Base-by-base conservation (phyloP, 2,797 vertebrate genomes). In the Pangasius djambal region DNA sequence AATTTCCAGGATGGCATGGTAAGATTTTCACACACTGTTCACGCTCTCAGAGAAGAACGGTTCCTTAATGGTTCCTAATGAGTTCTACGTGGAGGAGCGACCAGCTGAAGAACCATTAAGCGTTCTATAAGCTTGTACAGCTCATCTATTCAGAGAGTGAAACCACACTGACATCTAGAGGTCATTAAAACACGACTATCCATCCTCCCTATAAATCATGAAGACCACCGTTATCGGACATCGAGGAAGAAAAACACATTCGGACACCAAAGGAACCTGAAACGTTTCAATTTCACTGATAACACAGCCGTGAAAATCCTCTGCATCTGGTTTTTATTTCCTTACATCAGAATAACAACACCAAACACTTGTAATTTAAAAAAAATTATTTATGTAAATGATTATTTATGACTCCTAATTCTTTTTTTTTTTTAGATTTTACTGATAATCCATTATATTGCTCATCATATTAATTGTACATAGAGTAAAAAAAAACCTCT, bases 401-500 rank as follows among this genome's bases (percentile, higher is more conserved):
- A 74, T 85, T 79, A 77, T 90, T 84, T 84, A 86, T 18, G 31
- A 75, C 85, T 86, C 72, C 90, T 82, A 52, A 70, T 50, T 82
- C 89, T 89, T 85, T 44, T 69, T 57, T 22, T 44, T 88, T 75
- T 74, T 65, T 87, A n/a, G n/a, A n/a, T n/a, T n/a, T 89, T 70
- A 74, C 85, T 93, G 92, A 79, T 93, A 87, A 92, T 88, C 91
- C 92, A 94, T 95, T 95, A 90, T 89, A 90, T 92, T 94, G 91
- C 16, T 81, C 52, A 59, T 75, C 84, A 92, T 92, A 88, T 87
- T 37, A 93, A 91, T 94, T 98, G 97, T 98, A 97, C 95, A 97
- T 96, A 98, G 95, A 94, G 96, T 94, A 95, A 93, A 94, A 96
- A 93, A 91, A 93, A 94, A 96, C 87, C 93, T 95, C 95, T 96